phyloP scores from a whole-genome alignment of 1,140 invertebrate genomes.

The Conus betulinus region DNA sequence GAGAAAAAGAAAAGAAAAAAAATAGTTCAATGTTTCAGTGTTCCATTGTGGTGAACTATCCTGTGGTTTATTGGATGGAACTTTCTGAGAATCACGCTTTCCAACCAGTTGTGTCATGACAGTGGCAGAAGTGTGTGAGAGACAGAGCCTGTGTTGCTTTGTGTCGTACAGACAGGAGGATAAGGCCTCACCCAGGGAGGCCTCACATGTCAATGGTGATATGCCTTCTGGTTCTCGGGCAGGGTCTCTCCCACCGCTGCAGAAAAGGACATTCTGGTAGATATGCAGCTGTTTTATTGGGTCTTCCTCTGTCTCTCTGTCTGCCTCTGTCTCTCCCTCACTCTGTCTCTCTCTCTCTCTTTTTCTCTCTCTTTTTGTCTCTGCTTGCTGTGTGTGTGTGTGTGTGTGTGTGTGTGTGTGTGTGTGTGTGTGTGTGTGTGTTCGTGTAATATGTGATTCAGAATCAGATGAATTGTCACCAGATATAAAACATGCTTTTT shows the following conservation, averaged over 20 bases:
- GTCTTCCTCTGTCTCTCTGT: background rate
- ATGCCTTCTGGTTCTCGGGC: slow-evolving; percentile 63
- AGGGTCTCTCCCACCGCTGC: slow-evolving; percentile 71
- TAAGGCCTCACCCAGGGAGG: slow-evolving; percentile 48
- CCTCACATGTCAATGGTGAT: slow-evolving; percentile 62
- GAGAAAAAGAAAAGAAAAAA: too few relatives aligned
- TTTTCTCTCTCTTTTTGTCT: background rate
- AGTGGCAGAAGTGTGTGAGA: too few relatives aligned
- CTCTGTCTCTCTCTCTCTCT: background rate
- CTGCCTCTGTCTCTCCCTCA: background rate
- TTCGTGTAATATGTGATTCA: too few relatives aligned
- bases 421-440: too few relatives aligned
- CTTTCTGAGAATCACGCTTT: too few relatives aligned
- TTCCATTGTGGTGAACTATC: too few relatives aligned
- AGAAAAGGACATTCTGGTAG: slow-evolving; percentile 74
- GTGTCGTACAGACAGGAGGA: slow-evolving; percentile 64
- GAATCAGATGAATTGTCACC: too few relatives aligned
- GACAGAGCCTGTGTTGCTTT: background rate
- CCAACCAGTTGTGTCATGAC: too few relatives aligned
- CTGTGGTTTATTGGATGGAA: too few relatives aligned
- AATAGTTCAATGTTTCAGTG: too few relatives aligned
- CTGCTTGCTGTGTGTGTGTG: background rate
- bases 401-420: too few relatives aligned
- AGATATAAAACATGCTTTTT: too few relatives aligned
- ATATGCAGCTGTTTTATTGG: background rate